These are phyloP conservation scores for Labeo catla DNA, from an alignment of 2,113 vertebrate genomes.

Conservation along the genomic window DNA sequence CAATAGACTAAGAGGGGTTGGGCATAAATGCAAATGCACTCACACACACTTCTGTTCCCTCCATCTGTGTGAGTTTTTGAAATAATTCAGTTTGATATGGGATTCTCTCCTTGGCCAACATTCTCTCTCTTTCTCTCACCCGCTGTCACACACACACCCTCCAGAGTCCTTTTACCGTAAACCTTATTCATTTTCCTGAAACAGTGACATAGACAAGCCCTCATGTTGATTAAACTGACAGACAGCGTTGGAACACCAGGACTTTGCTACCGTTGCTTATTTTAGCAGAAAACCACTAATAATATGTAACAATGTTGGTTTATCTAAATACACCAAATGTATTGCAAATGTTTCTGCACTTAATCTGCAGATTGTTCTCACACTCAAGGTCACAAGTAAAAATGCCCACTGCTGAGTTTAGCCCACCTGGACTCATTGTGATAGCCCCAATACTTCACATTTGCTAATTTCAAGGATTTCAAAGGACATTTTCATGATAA, in stretches of 20 bases:
- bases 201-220: slow-evolving; percentile 60
- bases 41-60: slow-evolving; percentile 60
- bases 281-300: slow-evolving; percentile 39
- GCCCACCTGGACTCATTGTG: slow-evolving; percentile 33
- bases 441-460: slow-evolving; percentile 22
- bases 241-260: slow-evolving; percentile 35
- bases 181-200: slow-evolving; percentile 64
- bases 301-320: neutral
- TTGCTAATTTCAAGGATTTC: slow-evolving; percentile 35
- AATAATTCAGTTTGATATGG: slow-evolving; percentile 41
- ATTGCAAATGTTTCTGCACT: slow-evolving; percentile 15
- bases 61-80: slow-evolving; percentile 61
- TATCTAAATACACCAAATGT: slow-evolving; percentile 7
- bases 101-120: slow-evolving; percentile 15
- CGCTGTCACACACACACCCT: slow-evolving; percentile 38
- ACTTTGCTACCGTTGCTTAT: slow-evolving; percentile 35
- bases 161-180: slow-evolving; percentile 62
- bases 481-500: neutral
- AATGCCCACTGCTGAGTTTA: slow-evolving; percentile 8
- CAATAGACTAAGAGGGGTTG: slow-evolving; percentile 69
- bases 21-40: slow-evolving; percentile 17
- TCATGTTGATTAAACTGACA: slow-evolving; percentile 60
- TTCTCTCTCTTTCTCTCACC: slow-evolving; percentile 30
- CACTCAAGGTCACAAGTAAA: slow-evolving; percentile 42
- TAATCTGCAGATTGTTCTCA: slow-evolving; percentile 18